Base-by-base conservation (phyloP, 2,797 vertebrate species). In the Heterohyrax brucei region DNA sequence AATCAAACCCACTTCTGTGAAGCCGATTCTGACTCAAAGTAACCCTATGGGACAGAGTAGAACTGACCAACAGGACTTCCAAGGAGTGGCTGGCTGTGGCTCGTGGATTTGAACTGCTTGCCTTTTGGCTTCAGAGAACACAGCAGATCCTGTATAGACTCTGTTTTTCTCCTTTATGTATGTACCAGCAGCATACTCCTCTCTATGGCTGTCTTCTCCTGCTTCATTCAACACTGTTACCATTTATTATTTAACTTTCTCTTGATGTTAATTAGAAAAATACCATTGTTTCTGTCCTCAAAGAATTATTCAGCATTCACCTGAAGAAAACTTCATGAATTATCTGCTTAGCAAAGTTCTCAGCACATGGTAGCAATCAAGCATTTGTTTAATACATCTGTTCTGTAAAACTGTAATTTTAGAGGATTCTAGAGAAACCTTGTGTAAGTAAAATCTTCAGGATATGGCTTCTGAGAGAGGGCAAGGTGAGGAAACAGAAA, bases 231-330 rank as follows among this genome's bases (percentile, higher is more conserved):
- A 46, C 33, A 87, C 75, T 86, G 39, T 75, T 87, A 59, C 16
- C 2, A 3, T 72, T 93, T 78, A 79, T 30, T 72, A 26, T 68
- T 28, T 68, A 68, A 10, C 14, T 14, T 70, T 70, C n/a, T 70
- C 14, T 70, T 70, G 53, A 87, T 30, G 28, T 77, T 72, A 95
- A 80, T 46, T 26, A 93, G 22, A 85, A 9, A 9, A 39, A 90
- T 3, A 83, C 85, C 19, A 79, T 33, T 85, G 95, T 73, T 26
- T 94, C 50, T 78, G 64, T 26, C 28, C 46, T 91, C 33, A 64
- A 85, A 90, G 46, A 70, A 87, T 73, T 84, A 85, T 59, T 89
- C 78, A 96, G 46, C 88, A 85, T 79, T 87, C 53, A 73, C 44
- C 33, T 85, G 48, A 83, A 96, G 83, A 93, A 64, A 76, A 82